Evolutionary conservation across 2,797 vertebrate species (phyloP), one percentile per base, ranked within the genome.

Genomic region (Betta splendens): DNA sequence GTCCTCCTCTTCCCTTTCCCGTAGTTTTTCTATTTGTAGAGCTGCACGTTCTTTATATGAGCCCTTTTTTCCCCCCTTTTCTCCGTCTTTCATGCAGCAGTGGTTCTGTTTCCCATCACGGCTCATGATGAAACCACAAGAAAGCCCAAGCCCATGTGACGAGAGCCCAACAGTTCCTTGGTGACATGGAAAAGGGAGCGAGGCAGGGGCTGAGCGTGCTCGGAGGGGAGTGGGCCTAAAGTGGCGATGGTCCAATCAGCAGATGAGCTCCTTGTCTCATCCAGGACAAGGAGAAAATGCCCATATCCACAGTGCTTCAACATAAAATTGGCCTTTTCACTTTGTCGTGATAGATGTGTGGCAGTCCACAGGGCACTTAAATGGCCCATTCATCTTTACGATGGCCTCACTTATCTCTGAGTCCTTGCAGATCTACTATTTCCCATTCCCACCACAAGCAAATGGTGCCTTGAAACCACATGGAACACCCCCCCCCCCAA

Each of bases 51-150:
- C 87, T 91, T 91, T 86, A 90, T 87, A 75, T 72, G 60, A 75
- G 65, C 39, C 58, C 44, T 0, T 9, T 12, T 38, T 33, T 40
- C 59, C 67, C n/a, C 39, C 5, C 26, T 58, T 75, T 54, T 57
- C 64, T 66, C 44, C 46, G 50, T 75, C 86, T 89, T 88, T 91
- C 74, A 89, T 89, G 89, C 77, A 71, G 86, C 64, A 49, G 65
- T 69, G 80, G 88, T 79, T 91, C 91, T 91, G 90, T 88, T 91
- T 91, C 85, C 84, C 88, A 90, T 92, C 89, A 89, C 59, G 67
- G 83, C 55, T 81, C 80, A 67, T 85, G 87, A 89, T 89, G 79
- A 79, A 83, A 91, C 91, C 91, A 91, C 91, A 91, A 88, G 85
- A 91, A 92, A 91, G 90, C 57, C 54, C 23, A 26, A 57, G 69